phyloP scores from a whole-genome alignment of 2,113 vertebrate genomes.

The Gadus chalcogrammus region DNA sequence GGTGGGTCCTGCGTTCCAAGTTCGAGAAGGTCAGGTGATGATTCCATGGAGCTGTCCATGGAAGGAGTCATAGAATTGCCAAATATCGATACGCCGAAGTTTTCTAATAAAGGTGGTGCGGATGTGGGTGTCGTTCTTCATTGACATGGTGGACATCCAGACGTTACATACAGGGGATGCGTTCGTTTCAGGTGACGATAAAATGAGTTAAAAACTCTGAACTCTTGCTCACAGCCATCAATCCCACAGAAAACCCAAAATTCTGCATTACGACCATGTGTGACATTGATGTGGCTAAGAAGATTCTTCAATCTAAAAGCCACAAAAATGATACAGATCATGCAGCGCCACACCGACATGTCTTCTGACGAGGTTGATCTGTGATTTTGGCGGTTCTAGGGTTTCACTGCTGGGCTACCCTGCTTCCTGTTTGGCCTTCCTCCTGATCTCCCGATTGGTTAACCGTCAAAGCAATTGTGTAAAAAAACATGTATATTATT shows the following conservation, averaged over 20 bases:
- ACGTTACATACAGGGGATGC: background rate
- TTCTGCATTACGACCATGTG: conserved; percentile 11
- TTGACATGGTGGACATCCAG: background rate
- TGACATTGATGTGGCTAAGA: conserved; percentile 1
- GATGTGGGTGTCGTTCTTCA: background rate
- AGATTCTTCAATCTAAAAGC: background rate
- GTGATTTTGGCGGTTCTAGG: background rate
- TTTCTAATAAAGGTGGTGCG: background rate
- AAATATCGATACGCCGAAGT: background rate
- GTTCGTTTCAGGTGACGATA: conserved; percentile 1
- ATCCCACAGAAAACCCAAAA: background rate
- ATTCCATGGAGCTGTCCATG: too few species aligned
- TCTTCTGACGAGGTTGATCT: background rate
- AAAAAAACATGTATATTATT: too few species aligned
- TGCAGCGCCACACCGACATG: background rate
- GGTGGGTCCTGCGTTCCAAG: too few species aligned
- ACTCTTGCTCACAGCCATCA: conserved; percentile 3
- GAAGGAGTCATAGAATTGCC: too few species aligned
- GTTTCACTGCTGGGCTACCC: background rate
- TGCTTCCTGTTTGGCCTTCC: background rate
- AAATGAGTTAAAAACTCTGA: conserved; percentile 7
- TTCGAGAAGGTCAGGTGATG: too few species aligned
- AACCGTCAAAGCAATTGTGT: too few species aligned
- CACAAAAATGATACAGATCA: background rate
- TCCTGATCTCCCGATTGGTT: too few species aligned